A percentile compares a stretch with the other conserved stretches of the same genome.
Evolutionary conservation across 2,888 invertebrate genomes (phyloP).

Genomic region (Tubiluchus corallicola): DNA sequence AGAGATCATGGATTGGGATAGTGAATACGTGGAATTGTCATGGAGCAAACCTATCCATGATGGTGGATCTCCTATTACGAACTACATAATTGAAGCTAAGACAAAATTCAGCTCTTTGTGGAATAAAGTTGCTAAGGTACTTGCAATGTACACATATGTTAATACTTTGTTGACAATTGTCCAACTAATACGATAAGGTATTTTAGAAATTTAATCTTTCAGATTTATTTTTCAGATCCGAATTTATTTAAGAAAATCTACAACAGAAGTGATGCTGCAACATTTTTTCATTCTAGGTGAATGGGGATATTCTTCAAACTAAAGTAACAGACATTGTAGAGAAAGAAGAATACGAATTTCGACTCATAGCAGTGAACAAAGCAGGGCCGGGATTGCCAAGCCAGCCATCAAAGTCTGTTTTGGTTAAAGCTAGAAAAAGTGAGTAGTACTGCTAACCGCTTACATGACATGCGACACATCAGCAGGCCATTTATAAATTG

Average conservation of each 20-base stretch:
- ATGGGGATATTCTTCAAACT: background rate
- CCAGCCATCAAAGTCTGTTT: conserved; percentile 1
- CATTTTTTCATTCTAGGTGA: background rate
- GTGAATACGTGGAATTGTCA: background rate
- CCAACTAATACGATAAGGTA: too few relatives aligned
- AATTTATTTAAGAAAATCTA: too few relatives aligned
- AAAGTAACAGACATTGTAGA: background rate
- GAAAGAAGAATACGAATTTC: conserved; percentile 29
- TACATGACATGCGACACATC: too few relatives aligned
- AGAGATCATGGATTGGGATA: conserved; percentile 1
- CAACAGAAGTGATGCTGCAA: too few relatives aligned
- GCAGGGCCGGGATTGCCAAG: conserved; percentile 4
- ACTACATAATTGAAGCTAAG: conserved; percentile 27
- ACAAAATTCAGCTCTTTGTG: conserved; percentile 14
- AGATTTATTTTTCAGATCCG: too few relatives aligned
- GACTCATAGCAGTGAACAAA: conserved; percentile 17
- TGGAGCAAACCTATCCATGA: background rate
- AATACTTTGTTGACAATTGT: too few relatives aligned
- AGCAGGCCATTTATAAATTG: too few relatives aligned
- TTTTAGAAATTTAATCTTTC: too few relatives aligned
- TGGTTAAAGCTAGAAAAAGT: background rate
- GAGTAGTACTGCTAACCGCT: too few relatives aligned
- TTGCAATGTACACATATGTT: too few relatives aligned
- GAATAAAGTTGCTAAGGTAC: conserved; percentile 3
- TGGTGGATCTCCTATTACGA: background rate